Base-by-base conservation (phyloP, 53 echinoderm and acorn worm species). In the Paelopatides confundens region DNA sequence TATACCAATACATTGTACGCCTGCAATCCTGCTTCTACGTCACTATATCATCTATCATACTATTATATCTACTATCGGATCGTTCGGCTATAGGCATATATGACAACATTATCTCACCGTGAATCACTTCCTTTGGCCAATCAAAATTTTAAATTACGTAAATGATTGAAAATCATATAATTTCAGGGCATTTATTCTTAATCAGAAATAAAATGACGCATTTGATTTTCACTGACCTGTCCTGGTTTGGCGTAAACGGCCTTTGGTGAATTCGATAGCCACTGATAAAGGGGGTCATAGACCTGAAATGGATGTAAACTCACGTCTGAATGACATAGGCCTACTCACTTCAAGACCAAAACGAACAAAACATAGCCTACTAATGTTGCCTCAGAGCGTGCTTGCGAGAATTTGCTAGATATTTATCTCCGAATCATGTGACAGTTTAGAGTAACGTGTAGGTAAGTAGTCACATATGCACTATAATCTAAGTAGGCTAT, bases 241-340 rank as follows among this genome's bases (percentile, higher is more conserved):
- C 74, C 74, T 74, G 39, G 10, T 26, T 74, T 46, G 46, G 46
- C 29, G 40, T 28, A 46, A 74, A 74, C 46, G 46, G 24, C 74
- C 74, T 39, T 21, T 40, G 37, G 74, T 27, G 37, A 23, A 74
- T 39, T 74, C 74, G 74, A 74, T 74, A 74, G 40, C 21, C 13
- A 8, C 40, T 74, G 43, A 74, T 74, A 74, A 74, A 39, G 27
- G 46, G n/a, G n/a, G 74, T 74, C 74, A 74, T 17, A 74, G 74
- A 74, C 74, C 74, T 38, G 2, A 9, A 39, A 39, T 13, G 39
- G 46, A 74, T 74, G 74, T 40, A 74, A 27, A 39, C 74, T 39
- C 74, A 74, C 74, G 74, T 24, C 24, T 26, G 8, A 17, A 46
- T 21, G 58, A 58, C 58, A 58, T n/a, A n/a, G n/a, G n/a, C n/a